phyloP scores from a whole-genome alignment of 2,113 vertebrate species.

The Corvus moneduloides region DNA sequence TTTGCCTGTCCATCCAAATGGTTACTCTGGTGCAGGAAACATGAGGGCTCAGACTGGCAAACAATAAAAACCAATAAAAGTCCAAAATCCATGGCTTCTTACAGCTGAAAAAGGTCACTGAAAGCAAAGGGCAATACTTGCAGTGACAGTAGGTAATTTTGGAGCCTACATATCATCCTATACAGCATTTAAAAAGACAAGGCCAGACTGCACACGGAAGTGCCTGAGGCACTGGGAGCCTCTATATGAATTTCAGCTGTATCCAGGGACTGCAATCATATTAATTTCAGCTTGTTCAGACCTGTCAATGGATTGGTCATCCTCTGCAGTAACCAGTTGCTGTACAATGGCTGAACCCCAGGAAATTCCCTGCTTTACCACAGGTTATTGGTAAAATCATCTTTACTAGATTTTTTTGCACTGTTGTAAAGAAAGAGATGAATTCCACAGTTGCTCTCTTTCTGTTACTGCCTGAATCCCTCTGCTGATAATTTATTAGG shows the following conservation, averaged over 20 bases:
- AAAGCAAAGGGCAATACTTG: not conserved
- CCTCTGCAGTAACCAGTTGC: not conserved
- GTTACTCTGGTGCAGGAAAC: not conserved
- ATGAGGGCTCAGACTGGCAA: not conserved
- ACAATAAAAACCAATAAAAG: not conserved
- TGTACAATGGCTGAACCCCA: not conserved
- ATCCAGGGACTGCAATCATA: not conserved
- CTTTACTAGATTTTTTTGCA: not conserved
- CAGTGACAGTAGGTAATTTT: not conserved
- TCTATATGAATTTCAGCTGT: not conserved
- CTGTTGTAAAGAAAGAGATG: not conserved
- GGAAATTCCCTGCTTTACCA: not conserved
- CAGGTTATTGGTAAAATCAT: not conserved
- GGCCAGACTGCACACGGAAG: fast-evolving
- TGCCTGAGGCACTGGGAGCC: not conserved
- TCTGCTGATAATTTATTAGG: slow-evolving; percentile 5
- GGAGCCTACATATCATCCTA: not conserved
- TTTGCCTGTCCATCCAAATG: not conserved
- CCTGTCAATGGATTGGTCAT: not conserved
- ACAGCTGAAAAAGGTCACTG: not conserved
- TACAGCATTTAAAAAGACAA: not conserved
- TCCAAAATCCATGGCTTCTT: not conserved
- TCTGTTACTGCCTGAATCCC: not conserved
- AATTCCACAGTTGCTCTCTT: not conserved
- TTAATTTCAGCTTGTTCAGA: not conserved